These are phyloP conservation scores for Lagocephalus sceleratus DNA, from an alignment of 2,797 vertebrate genomes.

Conservation along the genomic window DNA sequence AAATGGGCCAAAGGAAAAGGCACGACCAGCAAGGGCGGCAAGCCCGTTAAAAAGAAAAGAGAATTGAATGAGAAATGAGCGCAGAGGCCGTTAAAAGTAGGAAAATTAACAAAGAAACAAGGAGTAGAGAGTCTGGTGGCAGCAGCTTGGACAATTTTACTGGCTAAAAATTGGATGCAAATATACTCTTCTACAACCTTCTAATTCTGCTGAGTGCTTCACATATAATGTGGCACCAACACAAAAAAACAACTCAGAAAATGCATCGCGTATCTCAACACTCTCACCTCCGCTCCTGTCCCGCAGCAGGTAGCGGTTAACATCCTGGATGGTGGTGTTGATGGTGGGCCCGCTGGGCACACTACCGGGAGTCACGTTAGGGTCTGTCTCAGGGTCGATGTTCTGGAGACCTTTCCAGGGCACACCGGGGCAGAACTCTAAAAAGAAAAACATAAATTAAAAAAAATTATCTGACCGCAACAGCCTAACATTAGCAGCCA, in stretches of 20 bases:
- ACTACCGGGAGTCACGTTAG: conserved; percentile 94
- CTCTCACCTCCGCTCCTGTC: conserved; percentile 90
- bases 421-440: conserved; percentile 97
- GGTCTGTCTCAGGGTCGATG: conserved; percentile 96
- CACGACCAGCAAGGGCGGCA: conserved; percentile 50
- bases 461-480: not conserved
- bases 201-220: not conserved
- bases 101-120: conserved; percentile 50
- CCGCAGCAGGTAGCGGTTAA: conserved; percentile 94
- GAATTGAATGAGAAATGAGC: conserved; percentile 39
- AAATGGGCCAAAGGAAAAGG: conserved; percentile 62
- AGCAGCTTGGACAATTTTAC: conserved; percentile 4
- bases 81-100: conserved; percentile 46
- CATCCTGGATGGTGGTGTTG: conserved; percentile 98
- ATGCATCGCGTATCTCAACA: too few relatives aligned
- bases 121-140: conserved; percentile 37
- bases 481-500: not conserved
- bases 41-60: conserved; percentile 33
- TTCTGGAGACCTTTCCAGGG: conserved; percentile 99
- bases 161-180: not conserved
- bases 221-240: not conserved
- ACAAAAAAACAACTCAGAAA: too few relatives aligned
- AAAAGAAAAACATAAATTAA: conserved; percentile 2
- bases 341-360: conserved; percentile 96
- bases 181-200: not conserved